Base-by-base conservation (phyloP, 2,113 vertebrate genomes). In the Rissa tridactyla region DNA sequence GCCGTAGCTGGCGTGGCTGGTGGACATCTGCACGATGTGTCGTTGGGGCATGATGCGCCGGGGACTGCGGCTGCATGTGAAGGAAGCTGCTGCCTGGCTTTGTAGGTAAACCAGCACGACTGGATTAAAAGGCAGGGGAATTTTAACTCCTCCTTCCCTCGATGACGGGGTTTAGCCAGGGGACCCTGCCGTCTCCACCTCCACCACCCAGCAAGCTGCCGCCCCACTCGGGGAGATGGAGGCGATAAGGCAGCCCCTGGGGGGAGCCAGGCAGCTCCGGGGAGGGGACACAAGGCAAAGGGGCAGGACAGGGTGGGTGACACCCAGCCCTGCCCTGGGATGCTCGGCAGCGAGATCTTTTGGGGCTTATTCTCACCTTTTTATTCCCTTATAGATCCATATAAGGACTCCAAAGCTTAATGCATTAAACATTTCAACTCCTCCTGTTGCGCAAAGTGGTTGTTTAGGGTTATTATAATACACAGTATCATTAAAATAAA, bases 111-210 rank as follows among this genome's bases (percentile, higher is more conserved):
- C 95, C 96, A 95, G 96, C 95, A 91, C 15, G 61, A 97, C 96
- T 69, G 92, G 95, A 94, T 97, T 94, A 95, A 96, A 92, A 90
- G 86, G 76, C 91, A 62, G 14, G 66, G 81, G 90, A 89, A 68
- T 34, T 34, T 76, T 86, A 52, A 76, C 90, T 94, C 96, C 96
- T 88, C 95, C 95, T 96, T 97, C 94, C 85, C 86, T 52, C 80
- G 68, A 77, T 92, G 94, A 97, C 96, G 86, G 94, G 96, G 95
- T 54, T 86, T 58, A 52, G 91, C 91, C 82, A 27, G 66, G 90
- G 85, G 66, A 90, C 93, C 75, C 88, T 84, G 92, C 26, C 47
- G 19, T 57, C 91, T 97, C 97, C 98, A 96, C 98, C 97, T 97
- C 96, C 95, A 13, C 82, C 94, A 94, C 62, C 86, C 86, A 71